Conservation (phyloP, 2,888 invertebrate genomes). For the Cacoxenus indagator region DNA sequence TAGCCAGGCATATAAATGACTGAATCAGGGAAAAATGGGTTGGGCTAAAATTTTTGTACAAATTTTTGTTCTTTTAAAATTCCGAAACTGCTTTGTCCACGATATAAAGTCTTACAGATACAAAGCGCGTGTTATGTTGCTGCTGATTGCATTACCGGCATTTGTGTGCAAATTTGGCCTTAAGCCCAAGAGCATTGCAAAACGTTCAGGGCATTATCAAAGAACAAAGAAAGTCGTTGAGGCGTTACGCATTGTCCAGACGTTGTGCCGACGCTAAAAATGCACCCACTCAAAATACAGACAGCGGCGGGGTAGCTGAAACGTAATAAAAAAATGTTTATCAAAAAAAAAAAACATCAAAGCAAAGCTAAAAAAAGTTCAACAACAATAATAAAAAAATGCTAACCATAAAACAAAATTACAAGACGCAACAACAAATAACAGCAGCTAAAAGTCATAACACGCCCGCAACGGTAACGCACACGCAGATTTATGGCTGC, state of each 20-base stretch:
- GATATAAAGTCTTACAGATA: not conserved
- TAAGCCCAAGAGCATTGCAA: no score
- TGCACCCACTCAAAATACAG: not conserved
- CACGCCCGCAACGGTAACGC: not conserved
- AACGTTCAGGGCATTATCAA: not conserved
- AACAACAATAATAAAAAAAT: not conserved
- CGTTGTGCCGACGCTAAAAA: not conserved
- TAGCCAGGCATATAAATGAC: no score
- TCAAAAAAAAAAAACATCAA: conserved; percentile 8
- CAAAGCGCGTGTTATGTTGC: not conserved
- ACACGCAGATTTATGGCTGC: not conserved
- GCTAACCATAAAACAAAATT: not conserved
- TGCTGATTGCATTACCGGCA: no score
- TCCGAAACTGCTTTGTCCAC: not conserved
- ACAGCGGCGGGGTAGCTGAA: not conserved
- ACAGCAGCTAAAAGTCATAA: not conserved
- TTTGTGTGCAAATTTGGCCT: not conserved
- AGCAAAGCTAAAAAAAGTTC: conserved; percentile 10
- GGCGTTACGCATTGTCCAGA: conserved; percentile 40
- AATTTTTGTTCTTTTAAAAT: no score
- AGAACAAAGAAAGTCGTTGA: conserved; percentile 34
- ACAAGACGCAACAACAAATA: conserved; percentile 1
- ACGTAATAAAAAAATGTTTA: not conserved
- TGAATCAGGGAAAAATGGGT: no score
- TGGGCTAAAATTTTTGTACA: no score